These are phyloP conservation scores for Darevskia nairensis DNA, from an alignment of 2,797 vertebrate species.

Conservation along the genomic window DNA sequence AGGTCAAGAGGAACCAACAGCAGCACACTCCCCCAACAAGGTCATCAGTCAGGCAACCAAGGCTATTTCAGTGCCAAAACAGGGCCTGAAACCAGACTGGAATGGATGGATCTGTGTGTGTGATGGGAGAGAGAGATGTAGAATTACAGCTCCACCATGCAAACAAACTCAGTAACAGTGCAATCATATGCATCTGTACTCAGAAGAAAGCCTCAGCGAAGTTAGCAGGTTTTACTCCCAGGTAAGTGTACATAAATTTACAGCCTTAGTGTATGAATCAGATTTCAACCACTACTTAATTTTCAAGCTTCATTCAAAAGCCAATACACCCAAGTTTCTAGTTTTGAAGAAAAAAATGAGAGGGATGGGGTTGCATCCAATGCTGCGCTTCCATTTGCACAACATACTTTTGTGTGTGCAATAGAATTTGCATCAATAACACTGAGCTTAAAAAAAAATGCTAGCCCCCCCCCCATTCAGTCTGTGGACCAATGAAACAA, in stretches of 20 bases:
- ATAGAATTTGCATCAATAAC: neutral
- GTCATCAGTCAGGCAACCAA: too few relatives aligned
- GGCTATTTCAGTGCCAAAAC: too few relatives aligned
- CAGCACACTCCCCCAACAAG: too few relatives aligned
- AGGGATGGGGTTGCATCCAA: neutral
- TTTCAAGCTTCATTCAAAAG: neutral
- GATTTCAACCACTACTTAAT: neutral
- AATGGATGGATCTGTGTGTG: too few relatives aligned
- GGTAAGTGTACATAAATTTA: neutral
- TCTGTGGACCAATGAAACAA: neutral
- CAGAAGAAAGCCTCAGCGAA: neutral
- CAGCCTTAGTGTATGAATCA: neutral
- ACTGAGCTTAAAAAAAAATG: neutral
- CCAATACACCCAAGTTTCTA: neutral
- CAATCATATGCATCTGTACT: neutral
- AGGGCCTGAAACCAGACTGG: too few relatives aligned
- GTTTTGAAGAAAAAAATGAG: neutral
- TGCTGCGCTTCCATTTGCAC: too few relatives aligned
- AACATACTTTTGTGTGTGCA: too few relatives aligned
- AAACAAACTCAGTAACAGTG: neutral
- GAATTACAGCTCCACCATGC: neutral
- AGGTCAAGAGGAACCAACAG: too few relatives aligned
- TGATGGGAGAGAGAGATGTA: neutral
- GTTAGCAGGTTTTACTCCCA: neutral
- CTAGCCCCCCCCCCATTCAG: neutral